Evolutionary conservation across 2,113 vertebrate species (phyloP).

Genomic region (Gallinago paraguaiae): DNA sequence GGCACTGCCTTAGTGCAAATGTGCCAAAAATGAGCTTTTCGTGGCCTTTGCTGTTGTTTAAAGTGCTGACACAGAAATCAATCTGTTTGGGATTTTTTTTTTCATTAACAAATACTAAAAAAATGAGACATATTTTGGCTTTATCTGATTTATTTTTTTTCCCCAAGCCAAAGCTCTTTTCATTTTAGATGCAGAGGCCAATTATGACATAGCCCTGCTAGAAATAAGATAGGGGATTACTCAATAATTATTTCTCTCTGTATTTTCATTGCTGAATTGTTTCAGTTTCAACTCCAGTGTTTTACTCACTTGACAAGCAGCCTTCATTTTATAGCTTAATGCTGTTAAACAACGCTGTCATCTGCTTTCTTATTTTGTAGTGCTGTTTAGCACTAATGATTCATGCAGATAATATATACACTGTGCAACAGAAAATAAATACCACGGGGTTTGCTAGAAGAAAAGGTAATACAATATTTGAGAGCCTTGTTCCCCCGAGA

Average conservation of each 20-base stretch:
- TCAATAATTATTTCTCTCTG: not conserved
- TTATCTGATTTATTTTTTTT: not conserved
- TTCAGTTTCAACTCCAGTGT: not conserved
- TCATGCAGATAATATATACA: not conserved
- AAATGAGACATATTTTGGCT: not conserved
- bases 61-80: not conserved
- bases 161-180: not conserved
- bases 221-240: not conserved
- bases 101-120: not conserved
- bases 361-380: slow-evolving; percentile 14
- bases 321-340: not conserved
- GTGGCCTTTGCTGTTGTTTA: not conserved
- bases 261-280: not conserved
- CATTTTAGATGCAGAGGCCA: not conserved
- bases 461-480: not conserved
- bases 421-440: slow-evolving; percentile 23
- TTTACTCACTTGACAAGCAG: slow-evolving; percentile 14
- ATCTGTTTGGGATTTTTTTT: not conserved
- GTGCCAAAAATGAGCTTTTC: not conserved
- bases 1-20: not conserved
- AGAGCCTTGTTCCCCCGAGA: not conserved
- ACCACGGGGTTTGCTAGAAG: not conserved
- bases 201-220: not conserved
- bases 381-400: slow-evolving; percentile 32
- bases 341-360: not conserved